phyloP scores from a whole-genome alignment of 2,888 invertebrate species.

The Scelioninae gen. 1 region DNA sequence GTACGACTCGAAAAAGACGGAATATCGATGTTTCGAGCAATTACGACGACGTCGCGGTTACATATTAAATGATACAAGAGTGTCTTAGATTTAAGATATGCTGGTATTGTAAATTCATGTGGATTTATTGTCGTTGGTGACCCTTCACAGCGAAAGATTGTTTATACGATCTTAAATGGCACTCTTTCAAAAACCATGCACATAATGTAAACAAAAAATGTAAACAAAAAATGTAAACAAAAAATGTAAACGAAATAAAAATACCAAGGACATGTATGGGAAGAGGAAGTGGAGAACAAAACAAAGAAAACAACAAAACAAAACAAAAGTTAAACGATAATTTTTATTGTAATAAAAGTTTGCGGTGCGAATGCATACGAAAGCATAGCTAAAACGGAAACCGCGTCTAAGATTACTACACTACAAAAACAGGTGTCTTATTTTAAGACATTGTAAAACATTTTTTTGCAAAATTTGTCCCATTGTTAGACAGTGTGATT shows the following conservation, averaged over 20 bases:
- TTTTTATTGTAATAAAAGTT: conserved; percentile 43
- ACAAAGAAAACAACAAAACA: conserved; percentile 37
- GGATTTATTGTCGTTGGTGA: conserved; percentile 38
- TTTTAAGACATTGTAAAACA: too few species aligned
- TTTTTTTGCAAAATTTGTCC: too few species aligned
- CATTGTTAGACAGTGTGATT: too few species aligned
- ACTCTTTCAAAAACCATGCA: conserved; percentile 58
- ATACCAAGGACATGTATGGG: not conserved
- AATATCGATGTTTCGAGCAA: conserved; percentile 64
- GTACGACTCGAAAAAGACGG: conserved; percentile 60
- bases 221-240: too few species aligned
- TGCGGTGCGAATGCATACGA: conserved; percentile 40
- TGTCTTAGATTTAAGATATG: conserved; percentile 51
- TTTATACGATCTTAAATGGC: conserved; percentile 37
- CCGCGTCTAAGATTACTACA: conserved; percentile 10
- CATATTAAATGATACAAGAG: not conserved
- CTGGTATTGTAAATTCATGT: conserved; percentile 43
- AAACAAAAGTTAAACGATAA: conserved; percentile 60
- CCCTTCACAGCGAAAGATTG: conserved; percentile 28
- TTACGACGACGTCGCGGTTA: conserved; percentile 57
- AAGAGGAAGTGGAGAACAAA: not conserved
- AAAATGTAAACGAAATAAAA: too few species aligned
- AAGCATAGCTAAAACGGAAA: conserved; percentile 45
- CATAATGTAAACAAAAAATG: conserved; percentile 3
- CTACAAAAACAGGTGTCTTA: too few species aligned